A percentile compares a stretch with the other conserved stretches of the same genome.
phyloP scores from a whole-genome alignment of 2,113 vertebrate genomes.

The Centropristis striata region DNA sequence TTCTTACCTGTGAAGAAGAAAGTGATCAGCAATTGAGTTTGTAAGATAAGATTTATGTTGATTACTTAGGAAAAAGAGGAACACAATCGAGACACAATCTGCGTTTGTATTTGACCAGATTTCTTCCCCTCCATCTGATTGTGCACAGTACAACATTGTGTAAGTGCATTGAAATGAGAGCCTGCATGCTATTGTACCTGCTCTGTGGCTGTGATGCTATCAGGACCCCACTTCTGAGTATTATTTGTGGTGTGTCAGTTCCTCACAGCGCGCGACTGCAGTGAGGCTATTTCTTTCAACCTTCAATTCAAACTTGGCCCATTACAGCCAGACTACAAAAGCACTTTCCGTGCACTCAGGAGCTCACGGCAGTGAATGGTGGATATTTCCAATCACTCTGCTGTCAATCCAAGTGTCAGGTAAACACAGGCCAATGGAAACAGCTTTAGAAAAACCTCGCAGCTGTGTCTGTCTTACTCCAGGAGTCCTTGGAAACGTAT shows the following conservation, averaged over 20 bases:
- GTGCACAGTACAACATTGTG: constrained; percentile 74
- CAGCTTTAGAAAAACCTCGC: constrained; percentile 86
- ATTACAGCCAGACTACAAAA: constrained; percentile 91
- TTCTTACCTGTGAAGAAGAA: constrained; percentile 7
- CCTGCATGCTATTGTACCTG: constrained; percentile 80
- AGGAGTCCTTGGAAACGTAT: constrained; percentile 81
- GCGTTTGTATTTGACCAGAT: constrained; percentile 61
- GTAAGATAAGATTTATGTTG: constrained; percentile 17
- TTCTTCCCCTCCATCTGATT: constrained; percentile 65
- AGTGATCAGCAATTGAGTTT: constrained; percentile 30
- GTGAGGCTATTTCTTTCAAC: constrained; percentile 89
- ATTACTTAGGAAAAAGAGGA: constrained; percentile 15
- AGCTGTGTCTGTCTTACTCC: constrained; percentile 81
- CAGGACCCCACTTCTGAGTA: constrained; percentile 81
- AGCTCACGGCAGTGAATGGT: constrained; percentile 87
- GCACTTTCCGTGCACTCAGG: constrained; percentile 89
- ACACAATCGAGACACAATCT: constrained; percentile 47
- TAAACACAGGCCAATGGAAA: constrained; percentile 89
- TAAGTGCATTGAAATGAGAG: constrained; percentile 83
- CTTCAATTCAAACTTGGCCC: constrained; percentile 91
- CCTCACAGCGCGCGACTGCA: constrained; percentile 84
- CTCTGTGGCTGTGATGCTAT: constrained; percentile 81
- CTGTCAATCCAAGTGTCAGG: constrained; percentile 91
- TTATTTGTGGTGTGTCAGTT: constrained; percentile 89
- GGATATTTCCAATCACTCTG: constrained; percentile 91